These are phyloP conservation scores for Buphagus erythrorhynchus DNA, from an alignment of 2,797 vertebrate genomes.

Conservation along the genomic window DNA sequence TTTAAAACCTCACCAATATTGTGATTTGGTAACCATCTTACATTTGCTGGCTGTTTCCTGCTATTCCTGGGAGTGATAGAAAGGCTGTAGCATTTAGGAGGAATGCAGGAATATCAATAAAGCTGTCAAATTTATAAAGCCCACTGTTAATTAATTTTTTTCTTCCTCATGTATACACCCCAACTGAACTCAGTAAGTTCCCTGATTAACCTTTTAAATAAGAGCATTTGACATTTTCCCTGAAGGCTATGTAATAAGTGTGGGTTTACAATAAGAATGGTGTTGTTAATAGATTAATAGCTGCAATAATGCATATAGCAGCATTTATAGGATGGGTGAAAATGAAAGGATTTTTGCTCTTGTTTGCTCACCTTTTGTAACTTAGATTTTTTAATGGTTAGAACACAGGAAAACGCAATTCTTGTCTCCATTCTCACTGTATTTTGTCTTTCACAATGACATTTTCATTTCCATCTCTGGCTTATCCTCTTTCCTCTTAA, in stretches of 20 bases:
- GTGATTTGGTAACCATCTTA: neutral
- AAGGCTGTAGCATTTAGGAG: neutral
- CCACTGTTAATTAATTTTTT: neutral
- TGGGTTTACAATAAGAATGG: neutral
- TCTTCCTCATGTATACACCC: neutral
- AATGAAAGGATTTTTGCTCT: neutral
- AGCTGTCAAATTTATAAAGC: neutral
- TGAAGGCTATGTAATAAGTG: neutral
- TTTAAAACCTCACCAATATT: neutral
- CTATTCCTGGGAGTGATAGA: neutral
- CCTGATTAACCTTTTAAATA: slow-evolving; percentile 24
- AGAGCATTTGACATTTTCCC: neutral
- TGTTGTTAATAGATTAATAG: neutral
- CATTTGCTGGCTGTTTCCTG: neutral
- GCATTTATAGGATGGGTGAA: neutral
- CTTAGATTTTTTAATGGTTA: neutral
- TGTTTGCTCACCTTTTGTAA: neutral
- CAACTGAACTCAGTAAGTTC: neutral
- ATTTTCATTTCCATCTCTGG: neutral
- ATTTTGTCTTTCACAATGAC: neutral
- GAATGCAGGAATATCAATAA: neutral
- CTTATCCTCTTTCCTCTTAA: neutral
- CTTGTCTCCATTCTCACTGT: neutral
- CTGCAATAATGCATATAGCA: neutral
- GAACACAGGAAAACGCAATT: neutral